phyloP scores from a whole-genome alignment of 2,797 vertebrate genomes.

The Phoebastria nigripes region DNA sequence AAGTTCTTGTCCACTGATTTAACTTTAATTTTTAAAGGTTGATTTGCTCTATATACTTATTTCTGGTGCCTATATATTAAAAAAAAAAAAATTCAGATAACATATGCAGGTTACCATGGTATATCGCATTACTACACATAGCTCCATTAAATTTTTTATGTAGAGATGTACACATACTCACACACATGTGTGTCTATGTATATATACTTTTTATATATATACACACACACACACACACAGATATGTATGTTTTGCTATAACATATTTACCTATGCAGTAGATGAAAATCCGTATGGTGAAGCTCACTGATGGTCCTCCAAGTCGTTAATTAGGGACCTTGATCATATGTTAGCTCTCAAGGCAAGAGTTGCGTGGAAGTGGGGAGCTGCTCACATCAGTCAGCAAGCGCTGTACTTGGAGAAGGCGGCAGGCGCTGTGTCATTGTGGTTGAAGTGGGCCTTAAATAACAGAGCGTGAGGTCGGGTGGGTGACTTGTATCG shows the following conservation, averaged over 20 bases:
- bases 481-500: accelerated
- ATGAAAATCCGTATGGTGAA: conserved; percentile 28
- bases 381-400: background rate
- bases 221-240: background rate
- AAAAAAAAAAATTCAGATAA: background rate
- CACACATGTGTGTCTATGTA: background rate
- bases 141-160: background rate
- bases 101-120: background rate
- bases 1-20: conserved; percentile 69
- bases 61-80: conserved; percentile 39
- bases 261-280: conserved; percentile 40
- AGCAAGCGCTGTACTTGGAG: background rate
- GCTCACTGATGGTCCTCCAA: background rate
- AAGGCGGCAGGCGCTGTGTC: background rate
- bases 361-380: accelerated
- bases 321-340: background rate
- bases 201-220: background rate
- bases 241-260: conserved; percentile 44
- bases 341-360: background rate
- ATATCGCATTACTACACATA: background rate
- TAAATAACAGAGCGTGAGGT: accelerated
- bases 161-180: background rate
- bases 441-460: background rate
- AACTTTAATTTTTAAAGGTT: conserved; percentile 48
- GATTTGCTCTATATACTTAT: conserved; percentile 21